phyloP scores from a whole-genome alignment of 1,140 invertebrate genomes.

The Rhyzopertha dominica region DNA sequence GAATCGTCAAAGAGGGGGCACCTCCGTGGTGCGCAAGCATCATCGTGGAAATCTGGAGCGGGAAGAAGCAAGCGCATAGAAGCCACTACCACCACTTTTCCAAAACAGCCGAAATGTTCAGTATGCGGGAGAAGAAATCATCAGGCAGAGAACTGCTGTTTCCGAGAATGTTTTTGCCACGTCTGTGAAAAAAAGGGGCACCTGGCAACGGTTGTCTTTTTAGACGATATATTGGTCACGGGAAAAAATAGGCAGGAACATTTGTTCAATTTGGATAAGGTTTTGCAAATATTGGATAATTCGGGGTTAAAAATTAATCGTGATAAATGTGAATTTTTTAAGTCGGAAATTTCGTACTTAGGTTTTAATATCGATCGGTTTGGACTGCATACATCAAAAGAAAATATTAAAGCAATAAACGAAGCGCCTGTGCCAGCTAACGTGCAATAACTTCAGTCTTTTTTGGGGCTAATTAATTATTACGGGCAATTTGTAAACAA shows the following conservation, averaged over 20 bases:
- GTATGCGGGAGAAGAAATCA: constrained; percentile 1
- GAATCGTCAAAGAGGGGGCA: too few species aligned
- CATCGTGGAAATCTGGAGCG: too few species aligned
- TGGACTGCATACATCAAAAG: neutral
- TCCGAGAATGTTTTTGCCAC: constrained; percentile 5
- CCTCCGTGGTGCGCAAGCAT: too few species aligned
- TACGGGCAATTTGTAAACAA: constrained; percentile 2
- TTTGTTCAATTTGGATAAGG: neutral
- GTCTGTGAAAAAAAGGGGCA: constrained; percentile 6
- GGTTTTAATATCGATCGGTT: neutral
- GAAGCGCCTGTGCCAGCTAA: neutral
- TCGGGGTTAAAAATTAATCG: constrained; percentile 9
- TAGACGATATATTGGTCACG: constrained; percentile 12
- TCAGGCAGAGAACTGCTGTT: constrained; percentile 2
- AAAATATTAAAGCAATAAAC: neutral
- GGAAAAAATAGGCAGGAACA: constrained; percentile 12
- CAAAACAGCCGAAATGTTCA: neutral
- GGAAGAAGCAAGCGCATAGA: too few species aligned
- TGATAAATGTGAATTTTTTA: constrained; percentile 14
- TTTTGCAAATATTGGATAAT: constrained; percentile 9
- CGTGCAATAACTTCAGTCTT: neutral
- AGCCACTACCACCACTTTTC: too few species aligned
- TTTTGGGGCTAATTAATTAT: neutral
- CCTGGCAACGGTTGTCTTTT: constrained; percentile 9
- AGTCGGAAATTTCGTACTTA: neutral